Conservation (phyloP, 2,888 invertebrate genomes). For the Lycophotia porphyrea region DNA sequence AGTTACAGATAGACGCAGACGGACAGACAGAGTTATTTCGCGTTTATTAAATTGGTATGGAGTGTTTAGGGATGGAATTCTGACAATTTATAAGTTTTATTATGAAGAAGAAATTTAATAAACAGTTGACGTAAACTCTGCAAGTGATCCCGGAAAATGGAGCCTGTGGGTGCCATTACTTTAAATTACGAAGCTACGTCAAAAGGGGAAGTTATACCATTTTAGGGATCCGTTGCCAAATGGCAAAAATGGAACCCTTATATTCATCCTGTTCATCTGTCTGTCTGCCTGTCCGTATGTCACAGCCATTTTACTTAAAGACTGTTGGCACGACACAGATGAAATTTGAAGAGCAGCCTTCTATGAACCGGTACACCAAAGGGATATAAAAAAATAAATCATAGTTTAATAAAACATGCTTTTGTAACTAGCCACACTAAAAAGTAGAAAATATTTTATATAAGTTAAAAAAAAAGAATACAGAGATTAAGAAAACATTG, state of each 20-base stretch:
- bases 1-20: not conserved
- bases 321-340: no score
- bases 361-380: no score
- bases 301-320: no score
- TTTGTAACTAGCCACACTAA: no score
- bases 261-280: not conserved
- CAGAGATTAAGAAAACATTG: no score
- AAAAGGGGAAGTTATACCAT: not conserved
- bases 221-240: not conserved
- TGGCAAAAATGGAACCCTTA: not conserved
- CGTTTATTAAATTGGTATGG: not conserved
- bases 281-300: not conserved
- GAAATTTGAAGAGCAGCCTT: no score
- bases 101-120: not conserved
- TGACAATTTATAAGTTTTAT: not conserved
- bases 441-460: no score
- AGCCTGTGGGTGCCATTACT: not conserved
- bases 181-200: not conserved
- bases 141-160: not conserved
- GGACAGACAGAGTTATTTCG: not conserved
- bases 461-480: no score
- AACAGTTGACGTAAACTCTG: not conserved
- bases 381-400: no score
- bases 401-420: no score
- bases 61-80: not conserved